Evolutionary conservation across 2,113 vertebrate species (phyloP), one percentile per base, ranked within the genome.

Genomic region (Tyto alba): DNA sequence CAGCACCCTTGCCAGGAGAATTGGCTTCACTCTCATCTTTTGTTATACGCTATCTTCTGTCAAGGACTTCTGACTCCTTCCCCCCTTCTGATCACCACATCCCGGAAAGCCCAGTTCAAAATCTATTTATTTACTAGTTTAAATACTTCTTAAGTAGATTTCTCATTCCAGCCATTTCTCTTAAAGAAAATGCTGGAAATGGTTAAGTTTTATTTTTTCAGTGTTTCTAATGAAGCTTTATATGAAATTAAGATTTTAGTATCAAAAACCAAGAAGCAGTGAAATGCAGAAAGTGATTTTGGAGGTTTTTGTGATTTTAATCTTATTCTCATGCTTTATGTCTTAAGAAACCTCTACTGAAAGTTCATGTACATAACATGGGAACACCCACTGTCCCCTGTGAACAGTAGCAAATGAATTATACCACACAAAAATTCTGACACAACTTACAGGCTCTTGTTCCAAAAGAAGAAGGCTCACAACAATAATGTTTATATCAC

Each of bases 381-480:
- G 20, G 23, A 29, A n/a, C 16, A 38, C 23, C 10, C 53, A 50
- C 1, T 4, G 12, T 15, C 85, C 47, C 63, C 45, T 66, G 9
- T 21, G 40, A 94, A 68, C 26, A 75, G 48, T 8, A 53, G 32
- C 62, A 95, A 66, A 90, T 30, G 13, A 76, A 74, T 34, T 5
- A 80, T 26, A 45, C 20, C 43, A 71, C 43, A 89, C 29, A 67
- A 60, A 40, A 63, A 66, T 20, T 53, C 48, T 22, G 32, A 74
- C 55, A 52, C 60, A 86, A 97, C 99, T 99, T 98, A 99, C 99
- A n/a, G 99, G 99, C 62, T 99, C 99, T 71, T 99, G 98, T 77
- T 99, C 99, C 96, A 99, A 97, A 38, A 99, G 98, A 85, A 99
- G 98, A 76, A 99, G 98, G 96, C 99, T 99, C 71, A 99, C 99